Conservation (phyloP, 2,113 vertebrate genomes). For the Nothobranchius kuhntae region DNA sequence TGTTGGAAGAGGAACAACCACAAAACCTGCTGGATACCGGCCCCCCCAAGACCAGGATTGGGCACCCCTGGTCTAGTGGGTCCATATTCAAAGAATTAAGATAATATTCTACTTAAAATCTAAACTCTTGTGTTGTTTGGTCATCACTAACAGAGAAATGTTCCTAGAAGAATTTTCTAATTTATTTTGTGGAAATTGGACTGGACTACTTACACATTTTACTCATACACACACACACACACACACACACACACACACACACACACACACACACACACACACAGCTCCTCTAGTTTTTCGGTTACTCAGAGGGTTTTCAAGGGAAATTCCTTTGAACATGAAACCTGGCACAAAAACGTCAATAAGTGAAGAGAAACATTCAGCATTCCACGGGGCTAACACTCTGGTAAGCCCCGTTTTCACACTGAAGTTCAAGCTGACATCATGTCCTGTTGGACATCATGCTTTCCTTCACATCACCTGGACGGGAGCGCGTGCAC, state of each 20-base stretch:
- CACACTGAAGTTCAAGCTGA: slow-evolving; percentile 41
- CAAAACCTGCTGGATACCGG: too few species aligned
- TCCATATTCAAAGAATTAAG: too few species aligned
- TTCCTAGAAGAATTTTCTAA: slow-evolving; percentile 12
- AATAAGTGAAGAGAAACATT: slow-evolving; percentile 59
- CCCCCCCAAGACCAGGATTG: too few species aligned
- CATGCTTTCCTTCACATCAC: slow-evolving; percentile 46
- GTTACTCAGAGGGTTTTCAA: slow-evolving; percentile 44
- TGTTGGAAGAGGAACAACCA: too few species aligned
- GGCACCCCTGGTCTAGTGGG: too few species aligned
- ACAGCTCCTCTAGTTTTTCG: slow-evolving; percentile 38
- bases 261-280: slow-evolving; percentile 3
- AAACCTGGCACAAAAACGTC: slow-evolving; percentile 53
- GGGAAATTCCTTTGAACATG: slow-evolving; percentile 70
- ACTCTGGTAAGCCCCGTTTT: slow-evolving; percentile 30
- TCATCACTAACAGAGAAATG: background rate
- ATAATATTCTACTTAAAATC: too few species aligned
- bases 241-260: background rate
- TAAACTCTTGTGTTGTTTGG: too few species aligned
- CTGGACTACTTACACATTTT: slow-evolving; percentile 4
- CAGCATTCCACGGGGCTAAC: slow-evolving; percentile 51
- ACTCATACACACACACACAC: background rate
- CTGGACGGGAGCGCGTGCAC: slow-evolving; percentile 31
- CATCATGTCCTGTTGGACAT: slow-evolving; percentile 53
- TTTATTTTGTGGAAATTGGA: slow-evolving; percentile 12